Evolutionary conservation across 2,797 vertebrate species (phyloP), one percentile per base, ranked within the genome.

Genomic region (Chloroceryle amazona): DNA sequence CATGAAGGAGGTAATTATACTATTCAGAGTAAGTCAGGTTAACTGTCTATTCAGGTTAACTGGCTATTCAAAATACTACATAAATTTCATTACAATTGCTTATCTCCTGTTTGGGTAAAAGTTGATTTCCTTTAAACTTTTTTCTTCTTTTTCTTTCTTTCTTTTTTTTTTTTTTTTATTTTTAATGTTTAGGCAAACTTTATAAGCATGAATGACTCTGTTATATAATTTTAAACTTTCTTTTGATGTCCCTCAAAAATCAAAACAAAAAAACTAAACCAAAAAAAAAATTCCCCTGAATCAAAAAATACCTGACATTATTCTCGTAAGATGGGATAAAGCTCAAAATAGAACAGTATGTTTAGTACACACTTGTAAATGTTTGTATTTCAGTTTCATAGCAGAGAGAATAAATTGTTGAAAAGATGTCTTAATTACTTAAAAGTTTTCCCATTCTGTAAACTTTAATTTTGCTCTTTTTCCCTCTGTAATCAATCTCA

Each of bases 21-120:
- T 95, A 89, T 97, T 97, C 62, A 41, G 74, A 89, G 81, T 94
- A 95, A 97, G 85, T 95, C 79, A 94, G 78, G 55, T 96, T 97
- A 97, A 86, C 75, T 93, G 62, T 95, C 80, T 97, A n/a, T n/a
- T n/a, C n/a, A n/a, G n/a, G n/a, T n/a, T n/a, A n/a, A n/a, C n/a
- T 80, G 62, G 23, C 52, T 95, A 72, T 95, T 97, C 80, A 93
- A 96, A 97, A 81, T 49, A 88, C 70, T 81, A 86, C 65, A 94
- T 88, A 93, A 71, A 96, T 90, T 93, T 94, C 20, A 82, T 90
- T 92, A 67, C 87, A 96, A 85, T 97, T 96, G 23, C 13, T 94
- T 86, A 93, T 91, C 80, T 97, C 54, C 51, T 96, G 13, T 95
- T 96, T 96, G 52, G 21, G 91, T 95, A 89, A 95, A 96, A 96